Evolutionary conservation across 2,113 vertebrate species (phyloP), one percentile per base, ranked within the genome.

Genomic region (Butorides virescens): DNA sequence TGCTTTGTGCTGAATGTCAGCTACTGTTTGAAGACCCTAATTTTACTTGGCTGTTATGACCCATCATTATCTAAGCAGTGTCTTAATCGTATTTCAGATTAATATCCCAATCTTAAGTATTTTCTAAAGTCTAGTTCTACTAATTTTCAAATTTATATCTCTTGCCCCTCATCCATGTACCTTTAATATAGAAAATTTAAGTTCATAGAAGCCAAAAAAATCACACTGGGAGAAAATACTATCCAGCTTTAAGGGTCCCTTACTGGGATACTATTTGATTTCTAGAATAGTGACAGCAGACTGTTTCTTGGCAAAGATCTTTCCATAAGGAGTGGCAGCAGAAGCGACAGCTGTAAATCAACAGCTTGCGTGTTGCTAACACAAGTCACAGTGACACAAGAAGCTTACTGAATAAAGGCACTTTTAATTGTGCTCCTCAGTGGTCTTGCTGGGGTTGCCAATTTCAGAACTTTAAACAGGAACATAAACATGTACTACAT

Each of bases 101-200:
- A 86, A 10, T n/a, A 66, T 7, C 34, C 78, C 52, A 71, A 14
- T 86, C 10, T n/a, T 32, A 42, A 83, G 18, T 61, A 59, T 93
- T 78, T 86, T 91, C 47, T 91, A 20, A 66, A 86, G 66, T 88
- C 37, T 55, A 37, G 18, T 81, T 71, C 37, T 62, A 59, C 34
- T 68, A 25, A 32, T 59, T 91, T 86, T 77, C 30, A 85, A n/a
- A n/a, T 72, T 39, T 62, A 7, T 23, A 47, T 23, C 19, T 88
- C 76, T 50, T 77, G 34, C 59, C 27, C 32, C 37, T 66, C 15
- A 42, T 20, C 16, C 23, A 39, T 0, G 0, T 49, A 36, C 8
- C 9, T 67, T 91, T 49, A 39, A 61, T 23, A 55, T 1, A 73
- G 47, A 88, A 95, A 74, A 74, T 49, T 29, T 39, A 92, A 61